Evolutionary conservation across 2,797 vertebrate species (phyloP).

Genomic region (Pseudomugil tenellus): DNA sequence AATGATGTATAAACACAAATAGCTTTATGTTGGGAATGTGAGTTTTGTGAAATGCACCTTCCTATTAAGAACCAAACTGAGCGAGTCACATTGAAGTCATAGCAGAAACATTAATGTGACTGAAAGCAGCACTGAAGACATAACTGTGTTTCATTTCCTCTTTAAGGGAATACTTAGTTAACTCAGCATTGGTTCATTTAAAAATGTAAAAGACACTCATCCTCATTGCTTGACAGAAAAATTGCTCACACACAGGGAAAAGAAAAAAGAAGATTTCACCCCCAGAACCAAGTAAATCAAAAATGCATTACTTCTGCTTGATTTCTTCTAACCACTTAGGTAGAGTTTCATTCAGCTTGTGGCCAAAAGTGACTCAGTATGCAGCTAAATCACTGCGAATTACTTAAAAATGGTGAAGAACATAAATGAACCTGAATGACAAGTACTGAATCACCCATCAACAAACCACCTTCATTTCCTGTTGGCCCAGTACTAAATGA

Average conservation of each 20-base stretch:
- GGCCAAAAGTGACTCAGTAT: slow-evolving; percentile 67
- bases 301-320: slow-evolving; percentile 46
- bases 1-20: background rate
- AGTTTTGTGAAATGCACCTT: slow-evolving; percentile 2
- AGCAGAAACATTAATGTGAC: slow-evolving; percentile 4
- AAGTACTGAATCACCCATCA: slow-evolving; percentile 57
- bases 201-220: slow-evolving; percentile 28
- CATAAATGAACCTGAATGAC: slow-evolving; percentile 61
- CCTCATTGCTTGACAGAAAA: slow-evolving; percentile 20
- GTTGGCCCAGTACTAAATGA: slow-evolving; percentile 28
- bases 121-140: slow-evolving; percentile 7
- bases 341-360: slow-evolving; percentile 40
- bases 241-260: slow-evolving; percentile 17
- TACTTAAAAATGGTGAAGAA: slow-evolving; percentile 44
- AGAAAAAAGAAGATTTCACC: slow-evolving; percentile 15
- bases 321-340: slow-evolving; percentile 46
- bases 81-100: slow-evolving; percentile 14
- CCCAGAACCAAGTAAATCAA: slow-evolving; percentile 31
- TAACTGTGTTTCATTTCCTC: slow-evolving; percentile 24
- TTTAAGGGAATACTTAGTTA: background rate
- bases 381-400: slow-evolving; percentile 58
- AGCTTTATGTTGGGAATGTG: background rate
- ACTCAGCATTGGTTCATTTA: slow-evolving; percentile 2
- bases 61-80: background rate
- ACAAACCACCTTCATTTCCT: slow-evolving; percentile 65